A percentile compares a stretch with the other conserved stretches of the same genome.
These are phyloP conservation scores for Tiphia femorata DNA, from an alignment of 2,888 invertebrate species.

Conservation along the genomic window DNA sequence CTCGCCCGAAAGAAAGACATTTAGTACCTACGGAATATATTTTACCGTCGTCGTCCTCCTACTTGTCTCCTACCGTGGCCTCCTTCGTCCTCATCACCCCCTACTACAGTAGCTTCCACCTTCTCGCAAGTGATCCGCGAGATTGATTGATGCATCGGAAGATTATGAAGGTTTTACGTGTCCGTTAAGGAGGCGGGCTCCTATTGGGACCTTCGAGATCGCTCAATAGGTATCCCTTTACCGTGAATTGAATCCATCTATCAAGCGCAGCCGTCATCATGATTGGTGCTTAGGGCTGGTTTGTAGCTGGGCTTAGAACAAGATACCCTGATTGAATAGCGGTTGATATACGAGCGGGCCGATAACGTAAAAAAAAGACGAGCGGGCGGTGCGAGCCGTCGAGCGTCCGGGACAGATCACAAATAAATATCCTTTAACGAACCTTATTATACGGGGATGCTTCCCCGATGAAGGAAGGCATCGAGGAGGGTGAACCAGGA, in stretches of 20 bases:
- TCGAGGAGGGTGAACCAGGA: too few relatives aligned
- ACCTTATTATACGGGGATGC: slow-evolving; percentile 15
- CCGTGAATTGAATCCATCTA: slow-evolving; percentile 60
- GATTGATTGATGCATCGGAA: slow-evolving; percentile 41
- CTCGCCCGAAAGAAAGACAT: neutral
- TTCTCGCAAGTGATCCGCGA: slow-evolving; percentile 24
- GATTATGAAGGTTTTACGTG: slow-evolving; percentile 41
- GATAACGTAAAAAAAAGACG: slow-evolving; percentile 42
- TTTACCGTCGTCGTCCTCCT: neutral
- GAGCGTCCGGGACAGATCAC: slow-evolving; percentile 22
- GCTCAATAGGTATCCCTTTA: slow-evolving; percentile 42
- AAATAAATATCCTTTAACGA: slow-evolving; percentile 52
- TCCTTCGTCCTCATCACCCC: too few relatives aligned
- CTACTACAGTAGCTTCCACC: too few relatives aligned
- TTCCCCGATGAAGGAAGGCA: slow-evolving; percentile 13
- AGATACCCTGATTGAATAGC: slow-evolving; percentile 62
- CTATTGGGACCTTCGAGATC: slow-evolving; percentile 43
- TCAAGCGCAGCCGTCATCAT: slow-evolving; percentile 53
- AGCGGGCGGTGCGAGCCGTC: slow-evolving; percentile 12
- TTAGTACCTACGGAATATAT: neutral
- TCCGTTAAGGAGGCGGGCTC: slow-evolving; percentile 24
- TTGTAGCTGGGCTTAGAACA: slow-evolving; percentile 59
- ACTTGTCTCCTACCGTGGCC: too few relatives aligned
- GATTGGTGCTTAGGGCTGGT: slow-evolving; percentile 60
- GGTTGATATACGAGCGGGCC: slow-evolving; percentile 54